Conservation (phyloP, 2,888 invertebrate genomes). For the Sthenelais limicola region DNA sequence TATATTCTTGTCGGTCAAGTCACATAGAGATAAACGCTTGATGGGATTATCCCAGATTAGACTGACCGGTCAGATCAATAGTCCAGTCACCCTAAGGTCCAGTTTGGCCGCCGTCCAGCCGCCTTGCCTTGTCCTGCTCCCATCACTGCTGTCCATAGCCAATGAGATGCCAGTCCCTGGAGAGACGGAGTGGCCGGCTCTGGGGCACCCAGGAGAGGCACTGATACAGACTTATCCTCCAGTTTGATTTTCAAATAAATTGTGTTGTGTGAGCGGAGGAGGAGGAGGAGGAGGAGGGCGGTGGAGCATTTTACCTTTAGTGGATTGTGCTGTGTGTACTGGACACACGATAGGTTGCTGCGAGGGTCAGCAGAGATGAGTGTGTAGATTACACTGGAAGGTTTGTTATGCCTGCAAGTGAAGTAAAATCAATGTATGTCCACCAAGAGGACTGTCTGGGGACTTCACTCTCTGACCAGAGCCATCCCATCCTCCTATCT, state of each 20-base stretch:
- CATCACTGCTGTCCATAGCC: neutral
- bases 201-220: neutral
- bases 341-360: no score
- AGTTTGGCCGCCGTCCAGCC: no score
- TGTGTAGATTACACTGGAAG: neutral
- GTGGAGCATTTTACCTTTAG: conserved; percentile 9
- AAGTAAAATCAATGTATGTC: neutral
- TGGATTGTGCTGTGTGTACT: neutral
- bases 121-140: neutral
- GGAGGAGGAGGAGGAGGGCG: no score
- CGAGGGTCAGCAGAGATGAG: no score
- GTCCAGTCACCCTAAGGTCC: neutral
- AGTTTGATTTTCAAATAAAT: conserved; percentile 32
- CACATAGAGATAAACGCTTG: conserved; percentile 27
- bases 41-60: conserved; percentile 34
- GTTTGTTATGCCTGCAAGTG: neutral
- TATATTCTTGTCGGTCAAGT: conserved; percentile 5
- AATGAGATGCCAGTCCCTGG: neutral
- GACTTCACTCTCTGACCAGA: no score
- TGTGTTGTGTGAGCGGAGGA: conserved; percentile 16
- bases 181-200: neutral
- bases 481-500: no score
- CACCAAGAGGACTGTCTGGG: neutral
- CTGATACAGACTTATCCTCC: neutral
- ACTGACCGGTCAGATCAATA: conserved; percentile 15